Conservation (phyloP, 2,888 invertebrate species). For the Pyrocoelia pectoralis region DNA sequence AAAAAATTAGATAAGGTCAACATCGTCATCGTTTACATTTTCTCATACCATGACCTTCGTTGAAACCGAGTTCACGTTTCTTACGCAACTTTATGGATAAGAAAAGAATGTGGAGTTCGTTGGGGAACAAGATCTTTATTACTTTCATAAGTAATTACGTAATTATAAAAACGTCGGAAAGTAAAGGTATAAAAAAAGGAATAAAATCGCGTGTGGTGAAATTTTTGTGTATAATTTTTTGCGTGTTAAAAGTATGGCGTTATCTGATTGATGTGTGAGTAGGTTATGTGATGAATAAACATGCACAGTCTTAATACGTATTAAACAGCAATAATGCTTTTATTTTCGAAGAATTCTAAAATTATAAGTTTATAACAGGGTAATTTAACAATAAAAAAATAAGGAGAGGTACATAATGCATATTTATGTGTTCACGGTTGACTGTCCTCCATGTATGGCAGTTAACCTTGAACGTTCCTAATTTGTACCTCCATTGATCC, state of each 20-base stretch:
- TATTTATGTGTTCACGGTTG: slow-evolving; percentile 28
- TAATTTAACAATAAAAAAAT: background rate
- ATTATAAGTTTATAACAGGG: background rate
- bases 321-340: no score
- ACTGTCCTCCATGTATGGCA: slow-evolving; percentile 23
- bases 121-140: no score
- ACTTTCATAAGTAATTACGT: background rate
- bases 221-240: background rate
- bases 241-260: background rate
- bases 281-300: background rate
- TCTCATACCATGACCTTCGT: slow-evolving; percentile 4
- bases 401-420: slow-evolving; percentile 20
- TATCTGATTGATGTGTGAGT: background rate
- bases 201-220: no score
- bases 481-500: slow-evolving; percentile 20
- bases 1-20: background rate
- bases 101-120: no score
- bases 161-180: background rate
- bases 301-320: background rate
- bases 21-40: background rate
- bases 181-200: no score
- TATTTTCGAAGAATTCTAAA: no score
- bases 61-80: background rate
- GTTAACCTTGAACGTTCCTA: slow-evolving; percentile 23
- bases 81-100: no score